Base-by-base conservation (phyloP, 2,113 vertebrate genomes). In the Odontesthes bonariensis region DNA sequence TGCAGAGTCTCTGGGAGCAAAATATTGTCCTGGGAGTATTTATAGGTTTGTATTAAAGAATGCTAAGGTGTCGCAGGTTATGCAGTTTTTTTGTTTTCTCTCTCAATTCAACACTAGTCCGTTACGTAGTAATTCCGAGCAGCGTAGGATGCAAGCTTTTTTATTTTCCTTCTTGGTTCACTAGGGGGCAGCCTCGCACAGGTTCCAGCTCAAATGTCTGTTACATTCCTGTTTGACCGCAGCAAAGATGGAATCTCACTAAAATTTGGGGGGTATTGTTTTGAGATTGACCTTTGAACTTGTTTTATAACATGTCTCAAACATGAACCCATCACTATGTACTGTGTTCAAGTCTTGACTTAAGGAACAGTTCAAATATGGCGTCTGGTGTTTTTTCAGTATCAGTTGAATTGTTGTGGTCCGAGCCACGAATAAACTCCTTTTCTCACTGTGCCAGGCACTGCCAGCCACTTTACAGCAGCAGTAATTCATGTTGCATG, bases 101-200 rank as follows among this genome's bases (percentile, higher is more conserved):
- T 52, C 23, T 78, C 55, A 49, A 61, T 47, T 65, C 53, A 84
- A 87, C 76, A 75, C 73, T 75, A 72, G 70, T 33, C 16, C 63
- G 8, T 40, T 65, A 1, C 16, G 2, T 10, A 44, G 42, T 68
- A 9, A 47, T 35, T 17, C 13, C 60, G 14, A 57, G 42, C 61
- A 73, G 35, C 54, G 38, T 20, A 46, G 73, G 55, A 55, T 60
- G 16, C 44, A 8, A 51, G 58, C 17, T 63, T 22, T 40, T 51
- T 58, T 20, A 11, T 7, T 38, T 7, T 38, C 10, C 5, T 38
- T 38, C 10, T 54, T 73, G 2, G 17, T 58, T 5, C 88, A 89
- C 82, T 72, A 88, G 91, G 84, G 83, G 86, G 81, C 90, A 79
- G 73, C 47, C 27, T 81, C 10, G 20, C 47, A 17, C 23, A 44